Evolutionary conservation across 2,113 vertebrate species (phyloP), one percentile per base, ranked within the genome.

Genomic region (Chaetodon auriga): DNA sequence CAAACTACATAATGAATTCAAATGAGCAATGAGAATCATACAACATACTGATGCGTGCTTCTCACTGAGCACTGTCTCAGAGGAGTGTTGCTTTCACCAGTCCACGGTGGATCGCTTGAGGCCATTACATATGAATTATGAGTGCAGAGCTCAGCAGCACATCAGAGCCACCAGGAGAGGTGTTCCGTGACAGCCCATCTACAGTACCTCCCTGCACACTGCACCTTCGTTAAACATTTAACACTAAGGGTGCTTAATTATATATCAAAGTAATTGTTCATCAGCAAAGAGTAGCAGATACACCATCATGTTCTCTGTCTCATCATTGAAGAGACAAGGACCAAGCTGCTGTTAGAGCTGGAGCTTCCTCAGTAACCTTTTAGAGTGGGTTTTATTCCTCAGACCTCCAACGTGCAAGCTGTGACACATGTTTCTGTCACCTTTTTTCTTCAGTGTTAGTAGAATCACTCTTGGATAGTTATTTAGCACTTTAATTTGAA

Each of bases 191-290:
- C 61, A 36, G 51, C 45, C 45, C 49, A 16, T 64, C 68, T 7
- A 48, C 51, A 58, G 23, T 9, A 51, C 55, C 45, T 41, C 55
- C 65, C 68, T 23, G 13, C 68, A 21, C 38, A 46, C 53, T 0
- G 10, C 19, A 21, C 68, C 53, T 51, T 80, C 12, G 71, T 89
- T 83, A 87, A 93, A 90, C 75, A 92, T 93, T 89, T 87, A 92
- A 78, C 66, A 75, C 85, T 30, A 62, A 82, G 79, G 65, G 58
- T 11, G 23, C 84, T 92, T 87, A 93, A 90, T 92, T 93, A 92
- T 92, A 85, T 76, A 93, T 92, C 87, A 92, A 84, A 90, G 92
- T 87, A 80, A 89, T 88, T 90, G 91, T 90, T 89, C 88, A 88
- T 90, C 70, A 81, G 78, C 41, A 46, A 53, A 88, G 71, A 84